Evolutionary conservation across 1,140 invertebrate species (phyloP), one percentile per base, ranked within the genome.

Genomic region (Agraylea sexmaculata): DNA sequence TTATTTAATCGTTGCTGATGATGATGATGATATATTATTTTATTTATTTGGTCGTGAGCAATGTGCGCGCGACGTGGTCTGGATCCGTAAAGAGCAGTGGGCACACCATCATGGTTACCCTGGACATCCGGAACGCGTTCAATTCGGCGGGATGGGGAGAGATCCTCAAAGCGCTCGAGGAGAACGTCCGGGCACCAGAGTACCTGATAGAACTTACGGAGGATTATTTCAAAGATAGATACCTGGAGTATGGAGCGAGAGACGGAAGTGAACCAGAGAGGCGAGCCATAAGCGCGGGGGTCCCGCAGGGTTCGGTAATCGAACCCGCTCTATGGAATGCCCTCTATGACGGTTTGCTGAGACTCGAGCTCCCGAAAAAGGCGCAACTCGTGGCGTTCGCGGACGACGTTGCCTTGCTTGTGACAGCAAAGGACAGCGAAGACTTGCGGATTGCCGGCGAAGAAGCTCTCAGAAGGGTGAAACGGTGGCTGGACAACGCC

Each of bases 251-350:
- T n/a, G 21, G 19, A 7, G n/a, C n/a, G 8, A n/a, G 17, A 7
- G 8, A 7, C 6, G 31, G 18, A 1, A 0, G 3, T 3, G 2
- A 30, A 5, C 19, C 6, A n/a, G n/a, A n/a, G n/a, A n/a, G n/a
- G 0, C 5, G 20, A 1, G 39, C 40, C 5, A 13, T 36, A 7
- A 23, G n/a, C 17, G 8, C 17, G 17, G 43, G 46, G 27, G 34
- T 19, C 8, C 44, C 53, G 5, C 53, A 58, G 43, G 49, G 54
- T 2, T 55, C 51, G 12, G 50, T 58, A 3, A 29, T 58, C 0
- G 56, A 53, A 3, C 53, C 52, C 0, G 23, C 44, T 4, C 40
- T 59, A 30, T 59, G 54, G 52, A 53, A 55, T 43, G 20, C 56
- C 3, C 33, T 46, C 7, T 56, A 52, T 13, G 50, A 57, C 33